A percentile compares a stretch with the other conserved stretches of the same genome.
These are phyloP conservation scores for Tangara arthus DNA, from an alignment of 2,797 vertebrate species.

Conservation along the genomic window DNA sequence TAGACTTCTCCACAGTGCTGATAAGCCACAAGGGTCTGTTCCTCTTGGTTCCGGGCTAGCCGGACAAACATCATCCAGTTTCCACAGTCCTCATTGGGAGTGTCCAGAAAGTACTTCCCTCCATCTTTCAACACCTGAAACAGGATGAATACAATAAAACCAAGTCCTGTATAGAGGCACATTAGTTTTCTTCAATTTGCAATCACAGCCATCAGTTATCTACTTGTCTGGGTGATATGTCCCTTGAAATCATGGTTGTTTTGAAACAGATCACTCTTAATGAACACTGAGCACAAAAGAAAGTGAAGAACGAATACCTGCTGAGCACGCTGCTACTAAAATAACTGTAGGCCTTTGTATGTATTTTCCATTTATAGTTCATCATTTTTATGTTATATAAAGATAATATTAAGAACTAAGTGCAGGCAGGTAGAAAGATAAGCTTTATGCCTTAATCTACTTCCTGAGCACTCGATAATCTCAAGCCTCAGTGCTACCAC, in stretches of 20 bases:
- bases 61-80: slow-evolving; percentile 74
- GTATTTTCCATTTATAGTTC: slow-evolving; percentile 44
- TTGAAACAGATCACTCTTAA: not conserved
- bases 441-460: slow-evolving; percentile 47
- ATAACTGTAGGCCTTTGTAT: slow-evolving; percentile 24
- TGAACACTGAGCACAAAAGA: not conserved
- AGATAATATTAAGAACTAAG: slow-evolving; percentile 59
- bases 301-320: not conserved
- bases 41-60: slow-evolving; percentile 64
- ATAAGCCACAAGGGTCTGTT: slow-evolving; percentile 69
- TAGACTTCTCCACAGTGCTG: slow-evolving; percentile 69
- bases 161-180: not conserved
- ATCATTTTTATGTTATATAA: slow-evolving; percentile 31
- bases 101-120: slow-evolving; percentile 67
- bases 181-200: not conserved
- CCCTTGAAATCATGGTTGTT: not conserved
- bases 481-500: not conserved
- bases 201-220: not conserved
- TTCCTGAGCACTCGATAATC: slow-evolving; percentile 60
- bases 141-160: not conserved
- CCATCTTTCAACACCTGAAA: slow-evolving; percentile 67
- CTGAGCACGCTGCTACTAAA: not conserved
- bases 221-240: not conserved
- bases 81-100: slow-evolving; percentile 70
- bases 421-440: slow-evolving; percentile 48